Evolutionary conservation across 2,113 vertebrate species (phyloP).

Genomic region (Phylloscopus trochilus): DNA sequence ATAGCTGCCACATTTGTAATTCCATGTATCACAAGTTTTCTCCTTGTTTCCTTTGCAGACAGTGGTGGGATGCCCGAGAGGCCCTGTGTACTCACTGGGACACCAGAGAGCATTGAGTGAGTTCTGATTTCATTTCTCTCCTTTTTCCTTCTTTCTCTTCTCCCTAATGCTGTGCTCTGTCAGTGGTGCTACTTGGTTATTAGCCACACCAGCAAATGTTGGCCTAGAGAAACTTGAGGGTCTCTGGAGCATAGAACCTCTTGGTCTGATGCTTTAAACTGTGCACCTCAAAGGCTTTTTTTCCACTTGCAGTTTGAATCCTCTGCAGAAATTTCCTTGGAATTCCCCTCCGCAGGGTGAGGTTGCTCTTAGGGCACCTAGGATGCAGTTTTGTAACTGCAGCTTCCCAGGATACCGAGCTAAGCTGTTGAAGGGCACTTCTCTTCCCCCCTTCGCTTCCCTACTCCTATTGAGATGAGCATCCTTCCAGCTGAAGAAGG

Average conservation of each 20-base stretch:
- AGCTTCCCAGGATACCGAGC: constrained; percentile 29
- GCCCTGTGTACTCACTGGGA: constrained; percentile 94
- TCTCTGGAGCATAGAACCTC: constrained; percentile 33
- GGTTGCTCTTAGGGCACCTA: constrained; percentile 34
- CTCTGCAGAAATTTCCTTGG: constrained; percentile 1
- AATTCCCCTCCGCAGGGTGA: constrained; percentile 33
- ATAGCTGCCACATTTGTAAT: not conserved
- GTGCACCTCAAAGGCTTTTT: constrained; percentile 3
- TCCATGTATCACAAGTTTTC: not conserved
- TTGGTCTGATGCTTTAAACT: constrained; percentile 41
- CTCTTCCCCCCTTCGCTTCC: not conserved
- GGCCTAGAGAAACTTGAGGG: constrained; percentile 31
- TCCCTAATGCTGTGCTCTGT: constrained; percentile 53
- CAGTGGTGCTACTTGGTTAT: constrained; percentile 39
- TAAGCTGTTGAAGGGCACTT: constrained; percentile 48
- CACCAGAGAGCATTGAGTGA: constrained; percentile 97
- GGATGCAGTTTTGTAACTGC: constrained; percentile 44
- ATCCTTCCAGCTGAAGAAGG: constrained; percentile 53
- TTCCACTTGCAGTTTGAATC: constrained; percentile 4
- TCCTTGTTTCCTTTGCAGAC: constrained; percentile 78
- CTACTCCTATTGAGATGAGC: constrained; percentile 27
- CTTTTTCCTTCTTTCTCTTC: constrained; percentile 62
- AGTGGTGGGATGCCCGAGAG: constrained; percentile 96
- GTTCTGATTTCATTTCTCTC: constrained; percentile 69
- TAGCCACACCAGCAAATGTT: constrained; percentile 27